These are phyloP conservation scores for Proterorhinus semilunaris DNA, from an alignment of 2,113 vertebrate genomes.

Conservation along the genomic window DNA sequence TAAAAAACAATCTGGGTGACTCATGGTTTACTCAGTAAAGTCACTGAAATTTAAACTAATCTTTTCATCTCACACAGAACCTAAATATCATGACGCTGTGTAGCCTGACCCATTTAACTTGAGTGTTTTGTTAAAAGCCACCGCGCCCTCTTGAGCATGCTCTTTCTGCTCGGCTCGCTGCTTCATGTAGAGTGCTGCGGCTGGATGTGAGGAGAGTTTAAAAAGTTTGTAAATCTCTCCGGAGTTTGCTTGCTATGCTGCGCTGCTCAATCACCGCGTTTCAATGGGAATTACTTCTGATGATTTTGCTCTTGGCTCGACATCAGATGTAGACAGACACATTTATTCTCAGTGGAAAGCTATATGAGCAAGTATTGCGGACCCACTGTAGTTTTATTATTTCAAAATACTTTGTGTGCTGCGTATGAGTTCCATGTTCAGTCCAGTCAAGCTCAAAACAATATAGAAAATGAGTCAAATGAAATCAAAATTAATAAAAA, in stretches of 20 bases:
- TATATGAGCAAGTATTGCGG: neutral
- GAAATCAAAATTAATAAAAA: too few species aligned
- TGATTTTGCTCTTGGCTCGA: neutral
- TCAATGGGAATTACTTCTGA: neutral
- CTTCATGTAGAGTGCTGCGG: neutral
- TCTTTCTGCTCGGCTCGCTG: neutral
- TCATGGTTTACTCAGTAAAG: too few species aligned
- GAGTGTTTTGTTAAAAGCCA: neutral
- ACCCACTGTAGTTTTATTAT: neutral
- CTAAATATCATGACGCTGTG: neutral
- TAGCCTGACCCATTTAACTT: neutral
- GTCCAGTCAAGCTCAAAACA: neutral
- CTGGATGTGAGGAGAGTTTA: neutral
- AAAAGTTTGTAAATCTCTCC: slow-evolving; percentile 8
- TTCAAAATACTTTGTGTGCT: neutral
- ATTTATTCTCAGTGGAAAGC: neutral
- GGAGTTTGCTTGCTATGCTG: neutral
- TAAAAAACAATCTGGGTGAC: too few species aligned
- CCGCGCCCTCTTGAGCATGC: neutral
- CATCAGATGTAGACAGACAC: neutral
- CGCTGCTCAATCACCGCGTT: neutral
- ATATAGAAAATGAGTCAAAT: too few species aligned
- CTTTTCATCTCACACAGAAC: too few species aligned
- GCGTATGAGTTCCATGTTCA: neutral
- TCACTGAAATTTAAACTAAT: too few species aligned